These are phyloP conservation scores for Synergus gifuensis DNA, from an alignment of 2,888 invertebrate genomes.

Conservation along the genomic window DNA sequence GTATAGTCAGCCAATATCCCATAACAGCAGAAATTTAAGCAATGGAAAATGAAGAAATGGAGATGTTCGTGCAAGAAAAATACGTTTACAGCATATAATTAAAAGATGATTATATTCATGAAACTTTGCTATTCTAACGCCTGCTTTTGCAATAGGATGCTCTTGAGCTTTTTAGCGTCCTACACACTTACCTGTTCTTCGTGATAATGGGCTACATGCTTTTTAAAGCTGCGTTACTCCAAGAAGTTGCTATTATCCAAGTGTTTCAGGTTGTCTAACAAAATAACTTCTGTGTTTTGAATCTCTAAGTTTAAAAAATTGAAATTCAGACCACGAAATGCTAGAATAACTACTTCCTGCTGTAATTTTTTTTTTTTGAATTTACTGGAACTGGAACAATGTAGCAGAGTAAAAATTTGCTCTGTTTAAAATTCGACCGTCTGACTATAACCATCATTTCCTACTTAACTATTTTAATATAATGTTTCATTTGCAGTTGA, in stretches of 20 bases:
- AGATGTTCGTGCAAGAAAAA: neutral
- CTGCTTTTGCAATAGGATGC: constrained; percentile 29
- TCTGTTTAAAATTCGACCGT: no score
- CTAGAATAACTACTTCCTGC: neutral
- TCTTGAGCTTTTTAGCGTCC: constrained; percentile 60
- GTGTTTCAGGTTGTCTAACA: constrained; percentile 51
- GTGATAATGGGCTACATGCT: constrained; percentile 61
- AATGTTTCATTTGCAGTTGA: no score
- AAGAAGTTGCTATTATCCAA: constrained; percentile 58
- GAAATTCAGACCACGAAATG: neutral
- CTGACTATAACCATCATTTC: no score
- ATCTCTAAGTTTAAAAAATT: constrained; percentile 9
- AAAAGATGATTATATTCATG: constrained; percentile 47
- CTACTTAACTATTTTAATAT: no score
- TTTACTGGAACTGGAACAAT: neutral
- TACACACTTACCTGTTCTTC: constrained; percentile 60
- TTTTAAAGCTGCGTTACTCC: constrained; percentile 61
- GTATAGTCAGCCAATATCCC: no score
- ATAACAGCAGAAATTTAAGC: neutral
- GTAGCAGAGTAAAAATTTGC: no score
- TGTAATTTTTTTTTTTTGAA: neutral
- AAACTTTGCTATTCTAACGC: constrained; percentile 48
- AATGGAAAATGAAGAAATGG: no score
- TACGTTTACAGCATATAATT: constrained; percentile 43
- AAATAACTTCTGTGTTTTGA: constrained; percentile 28